These are phyloP conservation scores for Idaea straminata DNA, from an alignment of 2,888 invertebrate species.

Conservation along the genomic window DNA sequence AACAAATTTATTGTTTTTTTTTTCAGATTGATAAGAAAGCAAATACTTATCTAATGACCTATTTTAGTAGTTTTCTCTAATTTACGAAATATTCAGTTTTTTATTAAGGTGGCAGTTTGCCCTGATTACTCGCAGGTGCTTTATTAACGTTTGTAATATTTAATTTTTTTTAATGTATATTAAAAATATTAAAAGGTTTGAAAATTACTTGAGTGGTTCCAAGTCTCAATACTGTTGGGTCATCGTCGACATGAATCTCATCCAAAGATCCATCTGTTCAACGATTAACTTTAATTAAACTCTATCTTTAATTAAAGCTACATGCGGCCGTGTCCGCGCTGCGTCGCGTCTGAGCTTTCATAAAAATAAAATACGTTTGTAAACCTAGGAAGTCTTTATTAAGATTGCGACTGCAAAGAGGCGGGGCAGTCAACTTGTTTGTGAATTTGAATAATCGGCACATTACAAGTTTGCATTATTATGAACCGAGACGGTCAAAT, in stretches of 20 bases:
- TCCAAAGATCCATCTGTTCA: constrained; percentile 51
- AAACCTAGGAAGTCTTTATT: constrained; percentile 78
- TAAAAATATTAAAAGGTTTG: constrained; percentile 14
- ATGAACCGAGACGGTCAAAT: constrained; percentile 45
- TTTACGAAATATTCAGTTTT: no score
- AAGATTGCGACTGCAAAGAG: constrained; percentile 76
- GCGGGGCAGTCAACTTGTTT: constrained; percentile 65
- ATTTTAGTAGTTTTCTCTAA: no score
- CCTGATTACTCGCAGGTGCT: no score
- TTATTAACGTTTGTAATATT: background rate
- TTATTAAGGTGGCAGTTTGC: no score
- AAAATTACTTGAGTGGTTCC: constrained; percentile 2
- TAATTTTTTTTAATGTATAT: background rate
- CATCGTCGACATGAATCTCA: constrained; percentile 44
- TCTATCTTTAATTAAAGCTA: constrained; percentile 70
- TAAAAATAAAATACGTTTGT: constrained; percentile 66
- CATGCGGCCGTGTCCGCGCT: constrained; percentile 46
- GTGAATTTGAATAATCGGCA: constrained; percentile 72
- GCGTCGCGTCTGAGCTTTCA: constrained; percentile 40
- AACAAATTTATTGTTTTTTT: no score
- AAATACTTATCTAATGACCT: no score
- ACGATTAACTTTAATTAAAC: constrained; percentile 72
- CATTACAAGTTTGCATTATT: constrained; percentile 63
- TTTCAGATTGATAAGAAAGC: no score
- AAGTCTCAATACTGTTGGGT: constrained; percentile 22